Evolutionary conservation across 2,113 vertebrate genomes (phyloP), one percentile per base, ranked within the genome.

Genomic region (Gobio gobio): DNA sequence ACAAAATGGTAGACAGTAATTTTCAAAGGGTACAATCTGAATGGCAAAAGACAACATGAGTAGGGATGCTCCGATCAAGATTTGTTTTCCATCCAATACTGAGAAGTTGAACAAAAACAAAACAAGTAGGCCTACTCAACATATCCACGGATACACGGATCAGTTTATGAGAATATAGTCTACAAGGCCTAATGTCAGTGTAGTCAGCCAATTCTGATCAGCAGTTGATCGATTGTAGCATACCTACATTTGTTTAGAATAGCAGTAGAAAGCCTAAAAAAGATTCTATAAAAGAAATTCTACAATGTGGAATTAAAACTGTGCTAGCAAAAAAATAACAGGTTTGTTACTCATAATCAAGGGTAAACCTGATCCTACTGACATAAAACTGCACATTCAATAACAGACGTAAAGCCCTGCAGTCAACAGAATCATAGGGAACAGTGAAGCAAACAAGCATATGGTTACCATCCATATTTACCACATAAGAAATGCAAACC

Each of bases 401-500:
- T 54, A 29, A n/a, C 40, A 82, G 45, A 6, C 6, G 4, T 26
- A 79, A 59, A 79, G 24, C 3, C 61, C 26, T 70, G 18, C 26
- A 22, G 16, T n/a, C 80, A 82, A 70, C 26, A 68, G 20, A 82
- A 54, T 40, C 56, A 36, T 22, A 59, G 9, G 76, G 20, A 40
- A 59, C 33, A 33, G 26, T 80, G 47, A 66, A 64, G 40, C 22
- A 80, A 26, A 80, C 24, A 64, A 81, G 86, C 80, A 84, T 72
- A 86, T 24, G 86, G 83, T 86, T 89, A 89, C 88, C 90, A 90
- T 89, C 86, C 87, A 88, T 86, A 43, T 58, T 84, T 18, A 45
- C 24, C 76, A 45, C 33, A 22, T 43, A 70, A 68, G 33, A 68
- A 22, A 22, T 22, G 66, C n/a, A 51, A 85, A 20, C n/a, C 10